Evolutionary conservation across 2,888 invertebrate species (phyloP).

Genomic region (Athripsodes cinereus): DNA sequence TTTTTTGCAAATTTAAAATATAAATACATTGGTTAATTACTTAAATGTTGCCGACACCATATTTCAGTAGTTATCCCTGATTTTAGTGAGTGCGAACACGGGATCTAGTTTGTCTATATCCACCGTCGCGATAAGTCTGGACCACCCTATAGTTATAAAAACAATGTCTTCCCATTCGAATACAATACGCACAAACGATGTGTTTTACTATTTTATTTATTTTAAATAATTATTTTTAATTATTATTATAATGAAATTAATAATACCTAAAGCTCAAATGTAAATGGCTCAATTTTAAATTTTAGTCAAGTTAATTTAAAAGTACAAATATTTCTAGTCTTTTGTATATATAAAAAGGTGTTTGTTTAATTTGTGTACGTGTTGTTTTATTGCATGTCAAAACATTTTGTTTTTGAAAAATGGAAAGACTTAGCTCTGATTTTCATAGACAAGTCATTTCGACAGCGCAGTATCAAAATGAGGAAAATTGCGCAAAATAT

Average conservation of each 20-base stretch:
- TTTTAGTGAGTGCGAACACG: constrained; percentile 27
- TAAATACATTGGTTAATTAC: no score
- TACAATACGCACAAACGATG: neutral
- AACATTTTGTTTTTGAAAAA: no score
- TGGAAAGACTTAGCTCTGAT: constrained; percentile 22
- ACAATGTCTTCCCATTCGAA: no score
- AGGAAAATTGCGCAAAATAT: neutral
- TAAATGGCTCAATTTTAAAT: neutral
- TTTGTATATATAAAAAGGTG: no score
- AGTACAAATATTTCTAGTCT: constrained; percentile 1
- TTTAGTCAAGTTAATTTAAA: neutral
- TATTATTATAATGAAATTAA: neutral
- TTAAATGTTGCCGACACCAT: constrained; percentile 8
- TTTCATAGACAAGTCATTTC: constrained; percentile 14
- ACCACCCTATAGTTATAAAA: neutral
- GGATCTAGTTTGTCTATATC: constrained; percentile 11
- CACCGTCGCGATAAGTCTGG: constrained; percentile 6
- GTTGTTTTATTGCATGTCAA: neutral
- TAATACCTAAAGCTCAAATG: no score
- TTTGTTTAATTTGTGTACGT: neutral
- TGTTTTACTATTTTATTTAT: neutral
- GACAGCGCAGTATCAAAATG: constrained; percentile 4
- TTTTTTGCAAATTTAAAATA: no score
- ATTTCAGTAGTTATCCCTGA: constrained; percentile 7
- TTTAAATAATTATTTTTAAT: neutral